Evolutionary conservation across 2,797 vertebrate species (phyloP).

Genomic region (Scarus forsteni): DNA sequence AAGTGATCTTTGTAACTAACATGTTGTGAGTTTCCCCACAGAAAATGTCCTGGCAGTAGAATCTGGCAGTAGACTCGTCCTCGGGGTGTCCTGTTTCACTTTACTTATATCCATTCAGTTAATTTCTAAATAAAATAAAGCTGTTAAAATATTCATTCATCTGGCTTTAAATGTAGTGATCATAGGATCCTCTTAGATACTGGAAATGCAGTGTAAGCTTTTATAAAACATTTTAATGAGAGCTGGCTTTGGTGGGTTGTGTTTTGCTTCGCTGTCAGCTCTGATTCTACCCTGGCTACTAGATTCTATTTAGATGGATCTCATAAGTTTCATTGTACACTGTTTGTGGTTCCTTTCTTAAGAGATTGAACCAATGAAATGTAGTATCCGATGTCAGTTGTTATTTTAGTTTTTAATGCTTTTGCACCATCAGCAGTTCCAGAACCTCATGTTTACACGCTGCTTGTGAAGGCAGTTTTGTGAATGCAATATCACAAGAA

Average conservation of each 20-base stretch:
- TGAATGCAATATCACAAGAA: too few species aligned
- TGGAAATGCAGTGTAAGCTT: constrained; percentile 13
- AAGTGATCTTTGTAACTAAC: constrained; percentile 54
- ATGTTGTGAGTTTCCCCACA: constrained; percentile 64
- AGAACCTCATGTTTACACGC: too few species aligned
- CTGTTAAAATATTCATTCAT: constrained; percentile 38
- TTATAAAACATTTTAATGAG: constrained; percentile 6
- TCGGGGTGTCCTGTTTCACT: constrained; percentile 38
- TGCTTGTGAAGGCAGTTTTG: too few species aligned
- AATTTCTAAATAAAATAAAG: constrained; percentile 25
- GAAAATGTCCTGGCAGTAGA: constrained; percentile 49
- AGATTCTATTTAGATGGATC: constrained; percentile 2
- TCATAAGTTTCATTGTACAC: not conserved
- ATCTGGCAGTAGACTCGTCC: constrained; percentile 35
- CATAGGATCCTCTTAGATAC: constrained; percentile 27
- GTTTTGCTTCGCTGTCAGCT: constrained; percentile 10
- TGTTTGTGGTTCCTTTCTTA: too few species aligned
- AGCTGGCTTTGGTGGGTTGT: constrained; percentile 11
- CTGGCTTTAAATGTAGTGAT: constrained; percentile 29
- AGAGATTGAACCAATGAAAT: too few species aligned
- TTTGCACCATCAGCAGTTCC: too few species aligned
- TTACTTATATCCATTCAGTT: constrained; percentile 37
- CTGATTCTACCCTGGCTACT: constrained; percentile 22
- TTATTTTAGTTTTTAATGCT: too few species aligned
- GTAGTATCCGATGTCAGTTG: too few species aligned